phyloP scores from a whole-genome alignment of 2,113 vertebrate genomes.

The Willisornis vidua region DNA sequence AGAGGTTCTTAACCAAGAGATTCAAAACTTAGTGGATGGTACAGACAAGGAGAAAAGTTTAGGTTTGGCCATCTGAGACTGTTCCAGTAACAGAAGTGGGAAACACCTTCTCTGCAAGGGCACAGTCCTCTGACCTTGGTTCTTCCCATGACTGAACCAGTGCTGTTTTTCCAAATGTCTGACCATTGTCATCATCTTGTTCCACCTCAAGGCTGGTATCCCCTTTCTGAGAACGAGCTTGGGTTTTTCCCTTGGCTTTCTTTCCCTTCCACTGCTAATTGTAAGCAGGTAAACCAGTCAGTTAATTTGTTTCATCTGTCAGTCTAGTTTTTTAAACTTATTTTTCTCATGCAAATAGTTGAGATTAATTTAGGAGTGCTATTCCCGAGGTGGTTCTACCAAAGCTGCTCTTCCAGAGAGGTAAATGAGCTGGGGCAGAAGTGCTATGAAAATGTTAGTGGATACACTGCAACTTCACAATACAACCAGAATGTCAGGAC shows the following conservation, averaged over 20 bases:
- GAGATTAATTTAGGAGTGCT: neutral
- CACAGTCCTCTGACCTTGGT: neutral
- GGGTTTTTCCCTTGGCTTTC: neutral
- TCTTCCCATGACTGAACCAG: neutral
- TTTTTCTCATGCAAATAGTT: neutral
- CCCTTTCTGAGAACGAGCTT: neutral
- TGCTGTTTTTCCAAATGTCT: neutral
- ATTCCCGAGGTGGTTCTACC: neutral
- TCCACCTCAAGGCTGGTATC: neutral
- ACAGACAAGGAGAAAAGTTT: neutral
- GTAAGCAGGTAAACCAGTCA: neutral
- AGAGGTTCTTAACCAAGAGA: neutral
- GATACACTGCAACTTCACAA: neutral
- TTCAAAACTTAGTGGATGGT: neutral
- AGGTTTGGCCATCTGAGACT: neutral
- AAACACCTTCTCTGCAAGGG: neutral
- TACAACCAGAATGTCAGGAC: neutral
- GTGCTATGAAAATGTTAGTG: neutral
- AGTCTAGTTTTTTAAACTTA: neutral
- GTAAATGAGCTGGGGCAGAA: neutral
- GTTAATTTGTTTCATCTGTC: neutral
- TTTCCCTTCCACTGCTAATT: neutral
- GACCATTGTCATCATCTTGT: neutral
- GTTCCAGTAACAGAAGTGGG: neutral
- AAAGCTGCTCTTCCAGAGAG: neutral